phyloP scores from a whole-genome alignment of 2,797 vertebrate genomes.

The Melanotaenia trifasciata region DNA sequence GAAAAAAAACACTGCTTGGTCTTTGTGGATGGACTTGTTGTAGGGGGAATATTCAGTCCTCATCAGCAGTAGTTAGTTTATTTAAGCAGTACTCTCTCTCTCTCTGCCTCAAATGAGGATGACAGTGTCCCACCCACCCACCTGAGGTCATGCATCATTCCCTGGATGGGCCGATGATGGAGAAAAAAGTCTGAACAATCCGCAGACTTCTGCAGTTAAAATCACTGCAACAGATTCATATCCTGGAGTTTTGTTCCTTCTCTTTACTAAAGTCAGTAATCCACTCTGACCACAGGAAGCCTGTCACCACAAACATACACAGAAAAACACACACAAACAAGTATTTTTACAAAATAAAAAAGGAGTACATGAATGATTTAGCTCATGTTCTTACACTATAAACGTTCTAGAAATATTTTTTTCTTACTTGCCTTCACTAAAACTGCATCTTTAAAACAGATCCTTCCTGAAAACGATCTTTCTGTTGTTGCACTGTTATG shows the following conservation, averaged over 20 bases:
- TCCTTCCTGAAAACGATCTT: neutral
- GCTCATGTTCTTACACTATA: neutral
- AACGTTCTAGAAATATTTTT: neutral
- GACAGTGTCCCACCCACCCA: slow-evolving; percentile 41
- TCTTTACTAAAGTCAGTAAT: slow-evolving; percentile 76
- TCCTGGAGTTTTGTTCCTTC: slow-evolving; percentile 66
- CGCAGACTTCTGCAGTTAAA: slow-evolving; percentile 55
- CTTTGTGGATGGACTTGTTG: slow-evolving; percentile 20
- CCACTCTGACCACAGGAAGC: slow-evolving; percentile 80
- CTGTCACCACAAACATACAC: slow-evolving; percentile 70
- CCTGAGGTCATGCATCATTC: slow-evolving; percentile 44
- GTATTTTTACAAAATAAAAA: slow-evolving; percentile 33
- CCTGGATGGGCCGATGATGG: slow-evolving; percentile 40
- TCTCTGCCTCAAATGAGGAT: slow-evolving; percentile 35
- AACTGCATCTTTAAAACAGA: neutral
- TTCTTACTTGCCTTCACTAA: neutral
- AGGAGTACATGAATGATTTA: neutral
- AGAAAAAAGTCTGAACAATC: slow-evolving; percentile 39
- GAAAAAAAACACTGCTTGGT: slow-evolving; percentile 25
- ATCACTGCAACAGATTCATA: slow-evolving; percentile 71
- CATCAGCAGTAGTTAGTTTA: slow-evolving; percentile 49
- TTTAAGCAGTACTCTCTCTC: slow-evolving; percentile 5
- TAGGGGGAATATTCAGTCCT: slow-evolving; percentile 41
- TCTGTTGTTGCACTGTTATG: slow-evolving; percentile 7
- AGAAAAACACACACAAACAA: slow-evolving; percentile 36